Base-by-base conservation (phyloP, 1,140 invertebrate species). In the Papilio helenus region DNA sequence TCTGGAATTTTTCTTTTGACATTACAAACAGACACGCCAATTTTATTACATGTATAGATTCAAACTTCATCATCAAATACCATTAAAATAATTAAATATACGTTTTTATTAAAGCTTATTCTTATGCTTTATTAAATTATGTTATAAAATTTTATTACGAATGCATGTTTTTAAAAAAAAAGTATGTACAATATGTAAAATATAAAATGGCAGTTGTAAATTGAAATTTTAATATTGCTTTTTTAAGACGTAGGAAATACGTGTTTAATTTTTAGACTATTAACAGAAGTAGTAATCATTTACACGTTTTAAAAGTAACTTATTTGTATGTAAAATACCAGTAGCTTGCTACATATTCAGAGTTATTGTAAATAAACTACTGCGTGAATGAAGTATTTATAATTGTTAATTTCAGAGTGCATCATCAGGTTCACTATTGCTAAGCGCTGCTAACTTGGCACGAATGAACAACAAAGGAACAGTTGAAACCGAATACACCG, bases 371-470 rank as follows among this genome's bases (percentile, higher is more conserved):
- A n/a, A 49, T 49, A 49, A 49, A 18, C 3, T 55, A 55, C 51
- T 55, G 51, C n/a, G 18, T 18, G 46, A 55, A 20, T 1, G 18
- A 55, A 55, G 20, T 1, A 55, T 16, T n/a, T 55, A n/a, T n/a
- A n/a, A 55, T 46, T 16, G 44, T 46, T 84, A 90, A 72, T 90
- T 94, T 55, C 95, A 98, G 97, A 98, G 97, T 90, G 97, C 96
- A 82, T 96, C 96, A 86, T 97, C 97, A 79, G 97, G 97, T 76
- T 97, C 97, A 39, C 87, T 97, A 81, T 94, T 98, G 61, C 92
- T 98, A 85, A 97, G 97, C 85, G 97, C 97, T 49, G 97, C 97
- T 20, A 97, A 97, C 92, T 94, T 97, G 88, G 96, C 96, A 5
- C 95, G 96, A 84, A 96, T 97, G 88, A 95, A 97, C 89, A 90